phyloP scores from a whole-genome alignment of 2,113 vertebrate species.

The Epinephelus lanceolatus region DNA sequence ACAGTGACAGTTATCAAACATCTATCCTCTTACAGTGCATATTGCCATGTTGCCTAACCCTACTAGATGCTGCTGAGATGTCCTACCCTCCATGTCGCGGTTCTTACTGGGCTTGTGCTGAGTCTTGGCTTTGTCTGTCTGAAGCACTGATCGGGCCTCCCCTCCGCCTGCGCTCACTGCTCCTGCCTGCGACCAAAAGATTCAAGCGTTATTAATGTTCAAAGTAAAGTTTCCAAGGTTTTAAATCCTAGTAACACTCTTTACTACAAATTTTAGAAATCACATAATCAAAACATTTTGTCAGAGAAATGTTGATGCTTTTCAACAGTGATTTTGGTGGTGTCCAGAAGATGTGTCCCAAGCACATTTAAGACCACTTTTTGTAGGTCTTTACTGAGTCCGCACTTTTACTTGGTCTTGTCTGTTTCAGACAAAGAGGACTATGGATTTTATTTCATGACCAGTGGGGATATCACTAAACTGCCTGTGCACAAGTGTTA shows the following conservation, averaged over 20 bases:
- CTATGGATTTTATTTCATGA: too few relatives aligned
- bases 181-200: conserved; percentile 47
- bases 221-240: background rate
- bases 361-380: too few relatives aligned
- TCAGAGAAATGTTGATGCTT: background rate
- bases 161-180: conserved; percentile 7
- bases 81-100: conserved; percentile 80
- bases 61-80: conserved; percentile 11
- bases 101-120: conserved; percentile 75
- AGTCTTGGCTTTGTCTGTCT: conserved; percentile 39
- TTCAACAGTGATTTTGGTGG: background rate
- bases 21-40: background rate
- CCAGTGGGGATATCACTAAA: too few relatives aligned
- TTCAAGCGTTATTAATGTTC: background rate
- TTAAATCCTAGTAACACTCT: background rate
- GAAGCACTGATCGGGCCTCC: conserved; percentile 12
- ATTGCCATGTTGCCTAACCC: background rate
- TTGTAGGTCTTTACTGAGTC: too few relatives aligned
- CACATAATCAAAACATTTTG: background rate
- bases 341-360: too few relatives aligned
- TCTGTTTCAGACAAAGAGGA: too few relatives aligned
- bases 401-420: too few relatives aligned
- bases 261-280: background rate
- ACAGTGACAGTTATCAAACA: background rate
- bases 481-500: too few relatives aligned